Conservation (phyloP, 2,888 invertebrate genomes). For the Conus canariensis region DNA sequence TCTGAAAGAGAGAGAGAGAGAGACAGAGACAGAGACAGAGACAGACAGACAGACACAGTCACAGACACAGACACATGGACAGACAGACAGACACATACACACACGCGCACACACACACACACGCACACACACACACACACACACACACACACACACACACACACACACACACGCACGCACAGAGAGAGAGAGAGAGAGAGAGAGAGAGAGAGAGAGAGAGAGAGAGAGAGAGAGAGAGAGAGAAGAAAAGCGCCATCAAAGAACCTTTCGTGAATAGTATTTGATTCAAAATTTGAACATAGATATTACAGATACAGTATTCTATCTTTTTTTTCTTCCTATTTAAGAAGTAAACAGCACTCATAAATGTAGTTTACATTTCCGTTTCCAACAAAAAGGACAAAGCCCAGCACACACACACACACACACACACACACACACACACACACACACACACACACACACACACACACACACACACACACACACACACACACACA, state of each 20-base stretch:
- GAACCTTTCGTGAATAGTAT: background rate
- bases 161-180: no score
- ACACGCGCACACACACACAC: no score
- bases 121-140: no score
- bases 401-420: background rate
- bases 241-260: background rate
- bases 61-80: slow-evolving; percentile 31
- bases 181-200: no score
- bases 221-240: slow-evolving; percentile 10
- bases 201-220: slow-evolving; percentile 10
- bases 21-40: background rate
- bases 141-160: no score
- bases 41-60: slow-evolving; percentile 9
- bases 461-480: slow-evolving; percentile 24
- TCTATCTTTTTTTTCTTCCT: no score
- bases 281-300: no score
- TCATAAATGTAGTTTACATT: no score
- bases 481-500: no score
- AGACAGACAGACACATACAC: background rate
- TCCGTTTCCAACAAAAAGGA: no score
- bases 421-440: slow-evolving; percentile 28
- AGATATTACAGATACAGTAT: no score
- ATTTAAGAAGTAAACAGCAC: no score
- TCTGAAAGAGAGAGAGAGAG: background rate
- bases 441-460: slow-evolving; percentile 21